Evolutionary conservation across 2,113 vertebrate genomes (phyloP).

Genomic region (Nycticebus coucang): DNA sequence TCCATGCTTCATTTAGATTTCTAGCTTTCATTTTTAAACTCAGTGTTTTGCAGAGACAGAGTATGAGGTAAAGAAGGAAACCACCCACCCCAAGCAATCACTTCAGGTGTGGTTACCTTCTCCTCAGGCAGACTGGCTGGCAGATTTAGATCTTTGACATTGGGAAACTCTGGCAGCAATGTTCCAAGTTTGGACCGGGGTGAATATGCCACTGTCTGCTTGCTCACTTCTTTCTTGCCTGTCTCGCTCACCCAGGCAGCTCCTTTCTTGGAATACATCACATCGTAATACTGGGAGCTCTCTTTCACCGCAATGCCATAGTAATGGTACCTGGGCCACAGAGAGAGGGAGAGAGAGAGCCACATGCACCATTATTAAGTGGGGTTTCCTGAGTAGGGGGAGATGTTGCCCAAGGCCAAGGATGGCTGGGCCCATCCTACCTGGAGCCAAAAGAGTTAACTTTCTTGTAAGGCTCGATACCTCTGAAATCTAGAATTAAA

Average conservation of each 20-base stretch:
- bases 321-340: conserved; percentile 95
- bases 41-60: neutral
- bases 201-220: conserved; percentile 99
- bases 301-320: conserved; percentile 99
- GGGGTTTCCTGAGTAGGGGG: neutral
- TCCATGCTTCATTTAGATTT: neutral
- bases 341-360: conserved; percentile 38
- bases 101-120: conserved; percentile 93
- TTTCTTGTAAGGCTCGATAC: neutral
- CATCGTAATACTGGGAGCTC: conserved; percentile 98
- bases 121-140: conserved; percentile 98
- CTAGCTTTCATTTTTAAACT: neutral
- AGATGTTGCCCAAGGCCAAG: neutral
- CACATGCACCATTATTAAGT: neutral
- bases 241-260: conserved; percentile 99
- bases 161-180: conserved; percentile 99
- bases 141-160: conserved; percentile 99
- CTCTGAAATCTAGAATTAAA: conserved; percentile 56
- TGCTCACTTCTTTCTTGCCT: conserved; percentile 99
- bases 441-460: conserved; percentile 42
- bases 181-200: conserved; percentile 99
- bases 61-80: no score
- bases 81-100: neutral
- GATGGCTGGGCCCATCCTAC: neutral
- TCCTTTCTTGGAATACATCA: conserved; percentile 99